Conservation (phyloP, 2,113 vertebrate species). For the Daphoenositta chrysoptera region DNA sequence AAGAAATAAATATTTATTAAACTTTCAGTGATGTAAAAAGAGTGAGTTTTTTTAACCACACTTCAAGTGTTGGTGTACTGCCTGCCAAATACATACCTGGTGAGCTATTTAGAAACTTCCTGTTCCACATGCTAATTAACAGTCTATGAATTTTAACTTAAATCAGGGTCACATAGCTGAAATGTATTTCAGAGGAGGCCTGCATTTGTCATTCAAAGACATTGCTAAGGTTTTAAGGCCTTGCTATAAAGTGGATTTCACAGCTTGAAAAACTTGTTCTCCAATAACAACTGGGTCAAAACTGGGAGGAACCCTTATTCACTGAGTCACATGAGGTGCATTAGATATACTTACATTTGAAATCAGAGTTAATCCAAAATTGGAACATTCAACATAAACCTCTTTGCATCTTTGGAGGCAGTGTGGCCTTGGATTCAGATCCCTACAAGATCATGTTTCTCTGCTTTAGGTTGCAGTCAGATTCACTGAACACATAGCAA, state of each 20-base stretch:
- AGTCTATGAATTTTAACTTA: constrained; percentile 67
- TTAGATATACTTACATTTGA: background rate
- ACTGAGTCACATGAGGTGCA: background rate
- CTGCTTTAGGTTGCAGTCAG: background rate
- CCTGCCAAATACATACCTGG: constrained; percentile 51
- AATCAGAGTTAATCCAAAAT: constrained; percentile 7
- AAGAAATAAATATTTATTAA: constrained; percentile 49
- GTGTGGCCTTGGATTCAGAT: background rate
- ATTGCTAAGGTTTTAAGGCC: constrained; percentile 41
- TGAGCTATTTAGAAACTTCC: constrained; percentile 70
- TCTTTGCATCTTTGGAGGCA: background rate
- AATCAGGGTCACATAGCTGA: constrained; percentile 42
- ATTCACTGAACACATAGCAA: background rate
- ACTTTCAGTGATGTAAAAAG: constrained; percentile 38
- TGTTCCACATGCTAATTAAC: constrained; percentile 68
- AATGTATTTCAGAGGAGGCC: background rate
- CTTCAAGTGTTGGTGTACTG: constrained; percentile 36
- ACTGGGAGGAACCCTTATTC: background rate
- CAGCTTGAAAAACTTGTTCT: constrained; percentile 19
- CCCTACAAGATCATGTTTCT: background rate
- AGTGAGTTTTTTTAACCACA: background rate
- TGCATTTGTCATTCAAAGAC: constrained; percentile 45
- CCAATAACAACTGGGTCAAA: constrained; percentile 5
- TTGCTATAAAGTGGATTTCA: background rate
- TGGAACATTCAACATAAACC: background rate